Percentiles rank a stretch among this genome's conserved stretches.
Evolutionary conservation across 1,140 invertebrate genomes (phyloP).

Genomic region (Ericerus pela): DNA sequence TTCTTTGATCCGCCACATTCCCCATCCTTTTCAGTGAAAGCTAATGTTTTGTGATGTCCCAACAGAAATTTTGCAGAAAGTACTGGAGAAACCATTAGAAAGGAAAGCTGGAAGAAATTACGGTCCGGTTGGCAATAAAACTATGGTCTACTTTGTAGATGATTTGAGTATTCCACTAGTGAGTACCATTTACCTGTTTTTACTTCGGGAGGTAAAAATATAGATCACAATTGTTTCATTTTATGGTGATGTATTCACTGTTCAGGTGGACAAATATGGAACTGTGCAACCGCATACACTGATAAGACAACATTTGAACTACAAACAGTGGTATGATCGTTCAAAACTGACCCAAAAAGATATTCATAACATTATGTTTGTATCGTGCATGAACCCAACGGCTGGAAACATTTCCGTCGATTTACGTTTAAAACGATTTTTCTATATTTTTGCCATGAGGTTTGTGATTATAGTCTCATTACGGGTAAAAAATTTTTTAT

Average conservation of each 20-base stretch:
- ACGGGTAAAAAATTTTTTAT: background rate
- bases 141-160: constrained; percentile 87
- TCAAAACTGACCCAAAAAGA: constrained; percentile 75
- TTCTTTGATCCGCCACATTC: too few species aligned
- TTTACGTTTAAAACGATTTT: constrained; percentile 78
- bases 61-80: constrained; percentile 69
- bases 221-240: background rate
- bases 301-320: constrained; percentile 86
- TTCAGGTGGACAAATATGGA: constrained; percentile 73
- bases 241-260: background rate
- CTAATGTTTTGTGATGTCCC: constrained; percentile 13
- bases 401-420: constrained; percentile 90
- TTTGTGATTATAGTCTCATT: constrained; percentile 24
- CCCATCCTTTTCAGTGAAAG: too few species aligned
- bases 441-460: constrained; percentile 80
- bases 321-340: constrained; percentile 84
- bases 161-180: constrained; percentile 94
- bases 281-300: constrained; percentile 91
- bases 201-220: background rate
- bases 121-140: constrained; percentile 79
- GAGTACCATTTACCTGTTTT: constrained; percentile 17
- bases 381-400: constrained; percentile 92
- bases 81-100: constrained; percentile 82
- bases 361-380: constrained; percentile 85
- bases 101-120: constrained; percentile 90